Base-by-base conservation (phyloP, 2,888 invertebrate species). In the Hydropsyche betteni region DNA sequence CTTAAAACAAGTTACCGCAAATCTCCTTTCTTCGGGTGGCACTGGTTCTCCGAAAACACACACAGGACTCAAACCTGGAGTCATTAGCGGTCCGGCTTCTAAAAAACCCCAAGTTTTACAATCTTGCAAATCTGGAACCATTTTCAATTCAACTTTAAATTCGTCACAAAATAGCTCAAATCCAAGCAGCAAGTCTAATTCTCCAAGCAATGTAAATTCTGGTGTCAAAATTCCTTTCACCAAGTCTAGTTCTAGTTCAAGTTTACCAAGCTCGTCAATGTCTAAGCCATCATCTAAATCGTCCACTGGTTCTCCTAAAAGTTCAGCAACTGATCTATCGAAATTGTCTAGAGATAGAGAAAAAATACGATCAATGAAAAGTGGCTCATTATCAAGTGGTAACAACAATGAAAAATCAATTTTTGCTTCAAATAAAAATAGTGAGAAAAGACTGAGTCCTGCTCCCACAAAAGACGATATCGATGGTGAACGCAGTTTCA, bases 81-180 rank as follows among this genome's bases (percentile, higher is more conserved):
- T 95, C 0, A 93, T 92, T 80, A 94, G 94, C 81, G 95, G 95
- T 0, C 95, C 95, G 0, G 95, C 94, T 4, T 95, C 94, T 0
- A 93, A 93, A 82, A 95, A 94, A 83, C 91, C 92, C 33, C 91
- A 92, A 81, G 91, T 88, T 70, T 86, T 88, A 81, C 89, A 89
- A 80, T 87, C 88, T 0, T 86, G 87, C 14, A 88, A 88, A 80
- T 85, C 87, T 0, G 83, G 85, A 16, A 83, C 80, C 69, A 76
- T 83, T 53, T 83, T 85, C 2, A 83, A 84, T 38, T 84, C 85
- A n/a, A 72, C 12, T 14, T 10, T 55, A 7, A 36, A n/a, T 7
- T 53, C 70, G 6, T 77, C 79, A 50, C 72, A 74, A 33, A 77
- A 75, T 68, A 80, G 79, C 36, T 81, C 73, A 38, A 76, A 72